Conservation (phyloP, 2,888 invertebrate genomes). For the Cosmopolites sordidus region DNA sequence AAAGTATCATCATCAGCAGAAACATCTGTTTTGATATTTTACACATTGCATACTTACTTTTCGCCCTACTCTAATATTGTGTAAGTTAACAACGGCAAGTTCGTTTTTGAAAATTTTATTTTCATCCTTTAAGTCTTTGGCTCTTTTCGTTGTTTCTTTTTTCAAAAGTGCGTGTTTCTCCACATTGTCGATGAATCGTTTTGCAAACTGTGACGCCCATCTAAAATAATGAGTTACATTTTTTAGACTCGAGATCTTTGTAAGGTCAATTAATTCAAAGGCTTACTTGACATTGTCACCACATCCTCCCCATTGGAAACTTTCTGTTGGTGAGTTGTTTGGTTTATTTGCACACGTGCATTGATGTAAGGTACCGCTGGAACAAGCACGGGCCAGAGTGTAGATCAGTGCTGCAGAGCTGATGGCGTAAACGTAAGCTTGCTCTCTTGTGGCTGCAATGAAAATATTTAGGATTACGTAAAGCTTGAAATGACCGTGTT, state of each 20-base stretch:
- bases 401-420: slow-evolving; percentile 75
- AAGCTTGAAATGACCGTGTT: no score
- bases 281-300: slow-evolving; percentile 60
- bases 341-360: slow-evolving; percentile 78
- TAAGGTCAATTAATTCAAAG: no score
- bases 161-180: slow-evolving; percentile 51
- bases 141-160: slow-evolving; percentile 41
- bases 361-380: slow-evolving; percentile 66
- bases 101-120: slow-evolving; percentile 51
- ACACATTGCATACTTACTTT: slow-evolving; percentile 52
- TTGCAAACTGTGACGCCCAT: slow-evolving; percentile 68
- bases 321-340: slow-evolving; percentile 59
- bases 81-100: slow-evolving; percentile 69
- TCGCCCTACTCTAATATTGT: slow-evolving; percentile 74
- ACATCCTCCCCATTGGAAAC: slow-evolving; percentile 85
- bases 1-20: no score
- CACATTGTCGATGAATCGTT: slow-evolving; percentile 65
- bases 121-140: slow-evolving; percentile 37
- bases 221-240: slow-evolving; percentile 45
- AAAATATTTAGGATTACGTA: no score
- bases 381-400: slow-evolving; percentile 73
- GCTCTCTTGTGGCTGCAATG: slow-evolving; percentile 73
- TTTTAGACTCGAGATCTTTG: neutral
- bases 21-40: no score
- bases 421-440: slow-evolving; percentile 80